These are phyloP conservation scores for Girardinichthys multiradiatus DNA, from an alignment of 2,113 vertebrate species.

Conservation along the genomic window DNA sequence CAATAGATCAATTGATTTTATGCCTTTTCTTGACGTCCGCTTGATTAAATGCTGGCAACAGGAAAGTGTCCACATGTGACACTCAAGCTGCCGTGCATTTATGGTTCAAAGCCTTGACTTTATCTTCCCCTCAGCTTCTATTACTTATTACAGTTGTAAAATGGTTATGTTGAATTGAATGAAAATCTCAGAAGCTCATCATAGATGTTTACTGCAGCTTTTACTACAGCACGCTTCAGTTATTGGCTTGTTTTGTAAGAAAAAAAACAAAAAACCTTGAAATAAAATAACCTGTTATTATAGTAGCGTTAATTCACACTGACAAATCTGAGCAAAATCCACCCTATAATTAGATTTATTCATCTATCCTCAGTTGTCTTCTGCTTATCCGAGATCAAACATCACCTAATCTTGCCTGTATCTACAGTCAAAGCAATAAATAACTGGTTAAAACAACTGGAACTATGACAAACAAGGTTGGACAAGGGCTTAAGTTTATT, in stretches of 20 bases:
- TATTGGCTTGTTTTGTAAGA: no score
- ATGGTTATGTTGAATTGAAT: no score
- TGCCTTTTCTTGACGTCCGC: neutral
- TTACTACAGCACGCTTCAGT: neutral
- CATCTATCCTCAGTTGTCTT: neutral
- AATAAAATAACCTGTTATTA: neutral
- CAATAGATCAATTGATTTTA: neutral
- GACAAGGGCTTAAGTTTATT: no score
- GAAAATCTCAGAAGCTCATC: neutral
- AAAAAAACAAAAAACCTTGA: neutral
- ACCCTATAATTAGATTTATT: neutral
- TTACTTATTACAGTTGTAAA: neutral
- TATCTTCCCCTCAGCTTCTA: neutral
- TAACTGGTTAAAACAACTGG: neutral
- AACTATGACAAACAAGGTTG: neutral
- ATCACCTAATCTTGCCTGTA: neutral
- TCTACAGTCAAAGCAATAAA: neutral
- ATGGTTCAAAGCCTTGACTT: neutral
- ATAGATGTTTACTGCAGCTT: neutral
- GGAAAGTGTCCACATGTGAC: neutral
- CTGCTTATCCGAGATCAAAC: neutral
- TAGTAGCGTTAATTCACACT: neutral
- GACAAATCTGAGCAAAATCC: neutral
- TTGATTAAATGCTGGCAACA: neutral
- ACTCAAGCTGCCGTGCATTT: neutral